These are phyloP conservation scores for Jacana jacana DNA, from an alignment of 2,113 vertebrate genomes.

Conservation along the genomic window DNA sequence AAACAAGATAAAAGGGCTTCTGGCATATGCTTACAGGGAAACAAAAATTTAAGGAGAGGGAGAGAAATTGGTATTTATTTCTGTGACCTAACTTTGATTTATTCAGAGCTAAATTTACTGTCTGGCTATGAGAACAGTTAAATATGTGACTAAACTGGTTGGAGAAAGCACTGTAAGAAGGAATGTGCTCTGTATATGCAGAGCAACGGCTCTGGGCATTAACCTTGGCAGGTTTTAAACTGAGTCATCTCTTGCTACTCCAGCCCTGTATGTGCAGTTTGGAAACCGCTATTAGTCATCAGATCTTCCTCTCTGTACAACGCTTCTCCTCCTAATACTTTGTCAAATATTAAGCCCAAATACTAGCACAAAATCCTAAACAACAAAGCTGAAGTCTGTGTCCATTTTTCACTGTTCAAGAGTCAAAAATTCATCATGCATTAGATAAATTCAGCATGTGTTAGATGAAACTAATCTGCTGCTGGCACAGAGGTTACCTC, in stretches of 20 bases:
- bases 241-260: not conserved
- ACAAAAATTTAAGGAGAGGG: not conserved
- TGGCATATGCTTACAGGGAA: not conserved
- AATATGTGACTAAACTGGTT: not conserved
- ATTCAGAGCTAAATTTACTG: not conserved
- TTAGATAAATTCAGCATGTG: not conserved
- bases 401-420: not conserved
- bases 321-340: not conserved
- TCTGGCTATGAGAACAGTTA: not conserved
- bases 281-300: not conserved
- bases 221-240: not conserved
- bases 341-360: not conserved
- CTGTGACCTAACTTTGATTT: not conserved
- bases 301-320: not conserved
- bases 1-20: not conserved
- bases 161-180: not conserved
- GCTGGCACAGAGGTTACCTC: not conserved
- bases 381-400: not conserved
- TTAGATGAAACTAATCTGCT: not conserved
- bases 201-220: not conserved
- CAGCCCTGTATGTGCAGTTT: not conserved
- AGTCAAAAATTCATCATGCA: not conserved
- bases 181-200: fast-evolving
- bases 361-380: not conserved
- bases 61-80: not conserved